phyloP scores from a whole-genome alignment of 2,888 invertebrate genomes.

The Pterostichus niger region DNA sequence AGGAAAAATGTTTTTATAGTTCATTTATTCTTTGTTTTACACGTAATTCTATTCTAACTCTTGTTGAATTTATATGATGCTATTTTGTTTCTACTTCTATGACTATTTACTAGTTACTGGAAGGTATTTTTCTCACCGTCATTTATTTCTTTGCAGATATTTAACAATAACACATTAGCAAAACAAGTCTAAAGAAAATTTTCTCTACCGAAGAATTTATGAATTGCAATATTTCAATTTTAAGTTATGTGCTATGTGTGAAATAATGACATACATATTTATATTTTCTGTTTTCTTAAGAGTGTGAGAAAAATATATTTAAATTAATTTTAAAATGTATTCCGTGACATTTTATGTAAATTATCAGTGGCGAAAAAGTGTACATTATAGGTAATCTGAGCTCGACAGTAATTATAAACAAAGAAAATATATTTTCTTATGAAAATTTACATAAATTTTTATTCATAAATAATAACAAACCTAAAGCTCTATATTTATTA shows the following conservation, averaged over 20 bases:
- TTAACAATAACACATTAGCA: slow-evolving; percentile 29
- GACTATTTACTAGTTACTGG: not conserved
- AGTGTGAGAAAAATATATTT: slow-evolving; percentile 17
- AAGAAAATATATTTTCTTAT: not conserved
- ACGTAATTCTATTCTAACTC: no score
- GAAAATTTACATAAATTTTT: not conserved
- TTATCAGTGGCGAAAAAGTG: not conserved
- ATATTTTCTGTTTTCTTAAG: not conserved
- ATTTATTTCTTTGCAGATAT: slow-evolving; percentile 5
- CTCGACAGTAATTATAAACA: no score
- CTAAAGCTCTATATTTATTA: no score
- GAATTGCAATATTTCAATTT: not conserved
- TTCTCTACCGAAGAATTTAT: slow-evolving; percentile 33
- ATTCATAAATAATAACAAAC: not conserved
- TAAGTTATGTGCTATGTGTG: not conserved
- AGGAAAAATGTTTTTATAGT: not conserved
- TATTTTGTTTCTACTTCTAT: slow-evolving; percentile 1
- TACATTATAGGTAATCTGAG: not conserved
- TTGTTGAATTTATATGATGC: not conserved
- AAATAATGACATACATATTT: slow-evolving; percentile 34
- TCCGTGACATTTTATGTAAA: slow-evolving; percentile 44
- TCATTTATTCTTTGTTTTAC: not conserved
- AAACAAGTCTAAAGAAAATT: slow-evolving; percentile 6
- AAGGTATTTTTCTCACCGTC: slow-evolving; percentile 6
- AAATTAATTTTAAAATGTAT: slow-evolving; percentile 5